These are phyloP conservation scores for Plemyria rubiginata DNA, from an alignment of 2,888 invertebrate species.

Conservation along the genomic window DNA sequence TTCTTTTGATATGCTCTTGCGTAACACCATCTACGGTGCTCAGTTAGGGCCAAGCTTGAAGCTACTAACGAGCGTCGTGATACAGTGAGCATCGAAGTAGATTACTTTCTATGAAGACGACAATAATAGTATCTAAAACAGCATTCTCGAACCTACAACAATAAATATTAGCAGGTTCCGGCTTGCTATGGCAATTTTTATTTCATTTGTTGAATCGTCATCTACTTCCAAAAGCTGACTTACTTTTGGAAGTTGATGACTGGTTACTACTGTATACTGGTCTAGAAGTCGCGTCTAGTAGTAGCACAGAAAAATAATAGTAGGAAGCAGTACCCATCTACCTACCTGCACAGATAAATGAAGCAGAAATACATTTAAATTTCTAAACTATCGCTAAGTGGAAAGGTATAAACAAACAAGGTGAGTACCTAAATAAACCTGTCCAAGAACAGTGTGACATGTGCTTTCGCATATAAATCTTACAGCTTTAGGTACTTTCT, in stretches of 20 bases:
- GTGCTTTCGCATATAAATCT: constrained; percentile 33
- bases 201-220: too few species aligned
- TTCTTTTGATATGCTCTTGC: constrained; percentile 38
- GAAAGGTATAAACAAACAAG: background rate
- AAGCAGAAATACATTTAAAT: too few species aligned
- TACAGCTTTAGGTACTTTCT: constrained; percentile 31
- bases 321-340: too few species aligned
- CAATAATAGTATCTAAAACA: background rate
- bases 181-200: too few species aligned
- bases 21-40: constrained; percentile 29
- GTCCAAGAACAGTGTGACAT: constrained; percentile 24
- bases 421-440: constrained; percentile 14
- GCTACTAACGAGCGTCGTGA: background rate
- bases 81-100: background rate
- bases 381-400: background rate
- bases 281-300: too few species aligned
- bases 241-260: too few species aligned
- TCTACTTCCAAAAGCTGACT: too few species aligned
- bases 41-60: constrained; percentile 19
- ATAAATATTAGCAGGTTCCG: too few species aligned
- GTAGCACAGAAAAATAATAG: too few species aligned
- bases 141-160: too few species aligned
- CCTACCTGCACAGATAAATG: too few species aligned
- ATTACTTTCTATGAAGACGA: background rate
- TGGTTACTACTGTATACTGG: too few species aligned